A percentile compares a stretch with the other conserved stretches of the same genome.
phyloP scores from a whole-genome alignment of 2,888 invertebrate genomes.

The Polydrusus tereticollis region DNA sequence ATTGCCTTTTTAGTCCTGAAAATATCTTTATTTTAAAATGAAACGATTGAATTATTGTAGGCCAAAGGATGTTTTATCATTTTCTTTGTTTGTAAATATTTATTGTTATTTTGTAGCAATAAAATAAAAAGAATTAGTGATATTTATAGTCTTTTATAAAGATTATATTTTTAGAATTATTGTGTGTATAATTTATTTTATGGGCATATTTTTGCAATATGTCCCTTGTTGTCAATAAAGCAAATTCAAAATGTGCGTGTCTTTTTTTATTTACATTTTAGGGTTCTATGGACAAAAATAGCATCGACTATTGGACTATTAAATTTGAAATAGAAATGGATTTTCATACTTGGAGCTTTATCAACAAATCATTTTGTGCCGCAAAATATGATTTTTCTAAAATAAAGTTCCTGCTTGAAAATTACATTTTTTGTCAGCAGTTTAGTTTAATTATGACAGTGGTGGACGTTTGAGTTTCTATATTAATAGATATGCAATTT shows the following conservation, averaged over 20 bases:
- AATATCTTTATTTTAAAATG: not conserved
- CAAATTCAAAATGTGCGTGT: conserved; percentile 18
- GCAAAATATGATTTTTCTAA: no score
- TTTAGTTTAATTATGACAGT: no score
- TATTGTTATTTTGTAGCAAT: conserved; percentile 58
- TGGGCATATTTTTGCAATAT: conserved; percentile 58
- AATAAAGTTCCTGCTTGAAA: no score
- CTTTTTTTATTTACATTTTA: not conserved
- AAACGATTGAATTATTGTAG: not conserved
- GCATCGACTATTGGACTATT: not conserved
- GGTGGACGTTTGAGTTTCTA: no score
- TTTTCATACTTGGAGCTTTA: not conserved
- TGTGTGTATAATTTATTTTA: conserved; percentile 61
- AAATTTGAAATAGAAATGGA: not conserved
- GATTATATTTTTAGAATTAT: conserved; percentile 62
- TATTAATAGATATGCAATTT: no score
- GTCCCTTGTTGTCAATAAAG: conserved; percentile 61
- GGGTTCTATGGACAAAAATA: not conserved
- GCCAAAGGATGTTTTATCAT: conserved; percentile 19
- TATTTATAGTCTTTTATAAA: conserved; percentile 64
- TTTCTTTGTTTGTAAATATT: conserved; percentile 54
- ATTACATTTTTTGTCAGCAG: no score
- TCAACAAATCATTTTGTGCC: no score
- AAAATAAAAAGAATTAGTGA: conserved; percentile 57
- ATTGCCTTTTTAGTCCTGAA: conserved; percentile 3